Evolutionary conservation across 2,888 invertebrate species (phyloP), one percentile per base, ranked within the genome.

Genomic region (Lypha dubia): DNA sequence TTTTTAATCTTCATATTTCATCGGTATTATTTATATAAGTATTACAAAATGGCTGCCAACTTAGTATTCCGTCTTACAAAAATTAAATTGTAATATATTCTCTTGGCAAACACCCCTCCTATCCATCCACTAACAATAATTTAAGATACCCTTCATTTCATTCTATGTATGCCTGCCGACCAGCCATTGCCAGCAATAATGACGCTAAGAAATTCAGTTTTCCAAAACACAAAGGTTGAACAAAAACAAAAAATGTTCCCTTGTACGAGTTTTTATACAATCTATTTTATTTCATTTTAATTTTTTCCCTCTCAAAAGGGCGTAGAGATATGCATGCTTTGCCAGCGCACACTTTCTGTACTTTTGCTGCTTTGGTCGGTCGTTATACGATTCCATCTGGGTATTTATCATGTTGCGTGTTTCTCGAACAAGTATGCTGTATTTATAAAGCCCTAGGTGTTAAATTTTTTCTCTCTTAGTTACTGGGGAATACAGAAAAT

Each of bases 141-240:
- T 74, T 41, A 67, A 74, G 46, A 53, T 68, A 75, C 53, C 35
- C 46, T 60, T 51, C 49, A 46, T 38, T 60, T 51, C 49, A 46
- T 79, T 24, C 2, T 28, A 28, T 28, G 20, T 44, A 24, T 20
- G 53, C 53, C 44, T 53, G 3, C 38, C 11, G 46, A 13, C 65
- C 46, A 65, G 20, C 38, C 38, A 49, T 20, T 62, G 65, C 77
- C 68, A 74, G 35, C 79, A 79, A 56, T 46, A 44, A 71, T 68
- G 58, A 73, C 67, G 79, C 68, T 79, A 65, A 71, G 71, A 75
- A 70, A 77, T 74, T 56, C 60, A 28, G 70, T 49, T 75, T 79
- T 83, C 56, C 70, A 71, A 82, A 65, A 71, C 65, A 58, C 56
- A 70, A 75, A 84, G 51, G 56, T 84, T 75, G 51, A 70, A 70